Base-by-base conservation (phyloP, 2,888 invertebrate species). In the Drosophila sordidapex region DNA sequence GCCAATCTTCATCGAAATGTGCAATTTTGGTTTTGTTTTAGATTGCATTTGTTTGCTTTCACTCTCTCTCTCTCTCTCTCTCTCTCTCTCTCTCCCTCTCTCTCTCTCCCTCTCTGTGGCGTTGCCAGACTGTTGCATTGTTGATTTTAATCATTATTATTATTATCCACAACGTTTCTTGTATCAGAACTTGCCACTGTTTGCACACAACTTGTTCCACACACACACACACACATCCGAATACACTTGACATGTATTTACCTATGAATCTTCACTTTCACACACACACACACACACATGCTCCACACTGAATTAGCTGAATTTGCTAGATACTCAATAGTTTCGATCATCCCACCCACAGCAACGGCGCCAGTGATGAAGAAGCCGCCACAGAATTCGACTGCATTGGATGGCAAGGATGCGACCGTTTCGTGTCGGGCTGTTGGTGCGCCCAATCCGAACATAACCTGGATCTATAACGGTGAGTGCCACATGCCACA, bases 401-500 rank as follows among this genome's bases (percentile, higher is more conserved):
- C 98, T 15, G 97, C 98, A 75, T 94, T 98, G 83, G 98, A 98
- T 93, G 98, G 98, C 61, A 97, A 97, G 93, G 98, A 98, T 94
- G 98, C 97, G 63, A 96, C 97, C 63, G 95, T 99, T 85, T 94
- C 95, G 70, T 99, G 99, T 93, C 95, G 97, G 83, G 98, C 98
- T 35, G 95, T 96, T 63, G 99, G 99, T 58, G 98, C 98, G 25
- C 99, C 99, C 29, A 95, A 95, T 81, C 99, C 99, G 13, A 97
- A 97, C 91, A 95, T 97, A 70, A 97, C 97, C 52, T 99, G 99
- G 99, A 96, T 96, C 90, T 97, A 96, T 91, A 97, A 97, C 93
- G 97, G 98, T 98, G 94, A 95, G 95, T 85, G 5, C 4, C 21
- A 18, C 5, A 52, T 7, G 15, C 40, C 40, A 43, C 49, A 36